These are phyloP conservation scores for Falco cherrug DNA, from an alignment of 2,797 vertebrate species.

Conservation along the genomic window DNA sequence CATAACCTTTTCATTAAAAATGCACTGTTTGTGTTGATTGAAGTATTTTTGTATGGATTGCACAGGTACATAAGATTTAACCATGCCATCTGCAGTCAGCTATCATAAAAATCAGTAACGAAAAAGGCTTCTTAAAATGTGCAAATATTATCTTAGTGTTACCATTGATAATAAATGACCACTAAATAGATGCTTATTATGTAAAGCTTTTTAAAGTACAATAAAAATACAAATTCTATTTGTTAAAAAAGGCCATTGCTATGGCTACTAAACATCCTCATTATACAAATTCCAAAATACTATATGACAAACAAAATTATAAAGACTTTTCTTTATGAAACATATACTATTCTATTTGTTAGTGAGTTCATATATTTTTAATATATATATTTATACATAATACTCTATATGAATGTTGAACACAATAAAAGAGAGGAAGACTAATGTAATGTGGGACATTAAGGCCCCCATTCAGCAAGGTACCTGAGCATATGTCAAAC, in stretches of 20 bases:
- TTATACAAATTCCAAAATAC: constrained; percentile 83
- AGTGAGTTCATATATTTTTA: constrained; percentile 46
- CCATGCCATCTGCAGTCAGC: constrained; percentile 69
- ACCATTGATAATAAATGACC: constrained; percentile 75
- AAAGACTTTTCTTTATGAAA: constrained; percentile 77
- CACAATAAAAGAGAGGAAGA: constrained; percentile 45
- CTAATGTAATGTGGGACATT: neutral
- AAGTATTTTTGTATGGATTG: constrained; percentile 40
- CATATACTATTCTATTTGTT: constrained; percentile 68
- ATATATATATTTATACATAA: constrained; percentile 16
- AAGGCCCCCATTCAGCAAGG: constrained; percentile 9
- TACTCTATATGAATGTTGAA: constrained; percentile 50
- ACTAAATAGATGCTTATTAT: constrained; percentile 79
- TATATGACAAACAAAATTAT: constrained; percentile 80
- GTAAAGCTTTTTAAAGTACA: constrained; percentile 81
- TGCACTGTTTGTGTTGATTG: constrained; percentile 55
- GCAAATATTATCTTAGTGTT: constrained; percentile 77
- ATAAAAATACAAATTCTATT: constrained; percentile 86
- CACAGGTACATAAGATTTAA: constrained; percentile 60
- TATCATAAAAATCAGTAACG: constrained; percentile 76
- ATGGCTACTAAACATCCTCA: constrained; percentile 78
- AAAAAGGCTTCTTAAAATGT: constrained; percentile 71
- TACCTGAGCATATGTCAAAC: neutral
- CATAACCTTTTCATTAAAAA: constrained; percentile 73
- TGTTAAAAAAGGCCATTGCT: constrained; percentile 80